Percentiles rank a stretch among this genome's conserved stretches.
phyloP scores from a whole-genome alignment of 2,888 invertebrate species.

The Griposia aprilina region DNA sequence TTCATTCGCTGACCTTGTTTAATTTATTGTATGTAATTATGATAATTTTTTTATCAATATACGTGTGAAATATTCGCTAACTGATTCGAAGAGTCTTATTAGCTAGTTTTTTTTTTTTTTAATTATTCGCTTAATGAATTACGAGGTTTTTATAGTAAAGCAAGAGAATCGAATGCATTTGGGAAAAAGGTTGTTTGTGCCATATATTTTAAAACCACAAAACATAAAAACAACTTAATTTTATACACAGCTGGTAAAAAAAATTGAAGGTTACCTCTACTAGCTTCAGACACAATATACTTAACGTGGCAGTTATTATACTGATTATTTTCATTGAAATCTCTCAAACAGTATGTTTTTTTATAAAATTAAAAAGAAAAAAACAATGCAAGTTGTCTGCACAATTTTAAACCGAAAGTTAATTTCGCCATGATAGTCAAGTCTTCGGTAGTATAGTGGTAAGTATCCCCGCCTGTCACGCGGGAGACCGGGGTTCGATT shows the following conservation, averaged over 20 bases:
- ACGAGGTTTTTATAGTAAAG: not conserved
- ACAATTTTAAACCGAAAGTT: not conserved
- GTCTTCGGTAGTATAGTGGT: slow-evolving; percentile 88
- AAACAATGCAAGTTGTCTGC: no score
- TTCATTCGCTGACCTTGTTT: not conserved
- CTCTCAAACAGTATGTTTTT: no score
- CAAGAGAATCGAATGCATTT: no score
- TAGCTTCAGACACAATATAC: not conserved
- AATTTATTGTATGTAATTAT: not conserved
- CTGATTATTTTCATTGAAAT: not conserved
- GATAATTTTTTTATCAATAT: not conserved
- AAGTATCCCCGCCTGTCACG: slow-evolving; percentile 91
- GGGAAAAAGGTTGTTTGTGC: not conserved
- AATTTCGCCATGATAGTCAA: rapidly evolving
- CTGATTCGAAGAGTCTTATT: not conserved
- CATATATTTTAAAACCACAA: not conserved
- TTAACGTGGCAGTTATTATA: not conserved
- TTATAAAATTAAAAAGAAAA: no score
- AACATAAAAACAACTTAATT: no score
- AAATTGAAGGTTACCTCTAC: not conserved
- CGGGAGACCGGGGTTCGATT: slow-evolving; percentile 83
- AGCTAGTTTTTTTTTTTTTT: not conserved
- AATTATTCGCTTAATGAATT: not conserved
- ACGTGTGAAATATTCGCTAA: no score
- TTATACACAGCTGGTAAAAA: not conserved